Evolutionary conservation across 2,113 vertebrate genomes (phyloP).

Genomic region (Noturus placidus): DNA sequence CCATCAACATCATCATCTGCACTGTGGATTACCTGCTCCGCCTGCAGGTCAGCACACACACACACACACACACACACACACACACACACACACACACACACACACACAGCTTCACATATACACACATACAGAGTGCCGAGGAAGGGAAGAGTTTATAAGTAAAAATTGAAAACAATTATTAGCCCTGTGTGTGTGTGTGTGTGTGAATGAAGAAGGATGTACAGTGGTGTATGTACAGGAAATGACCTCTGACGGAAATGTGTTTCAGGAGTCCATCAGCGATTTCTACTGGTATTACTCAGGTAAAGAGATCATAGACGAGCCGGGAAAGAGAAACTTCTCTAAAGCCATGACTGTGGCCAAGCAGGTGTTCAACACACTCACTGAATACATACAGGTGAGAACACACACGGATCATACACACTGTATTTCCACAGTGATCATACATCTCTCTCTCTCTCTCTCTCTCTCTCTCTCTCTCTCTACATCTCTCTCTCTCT

Average conservation of each 20-base stretch:
- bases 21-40: constrained; percentile 93
- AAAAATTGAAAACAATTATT: neutral
- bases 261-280: constrained; percentile 88
- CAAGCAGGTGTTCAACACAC: constrained; percentile 94
- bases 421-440: neutral
- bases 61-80: neutral
- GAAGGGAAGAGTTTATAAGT: neutral
- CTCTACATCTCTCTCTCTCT: too few species aligned
- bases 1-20: constrained; percentile 94
- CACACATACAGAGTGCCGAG: neutral
- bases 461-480: neutral
- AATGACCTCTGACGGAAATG: neutral
- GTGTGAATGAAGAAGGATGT: neutral
- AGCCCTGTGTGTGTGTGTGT: neutral
- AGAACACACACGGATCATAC: neutral
- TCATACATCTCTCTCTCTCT: neutral
- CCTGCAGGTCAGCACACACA: constrained; percentile 77
- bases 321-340: constrained; percentile 94
- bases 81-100: neutral
- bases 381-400: constrained; percentile 96
- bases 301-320: constrained; percentile 91
- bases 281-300: constrained; percentile 99
- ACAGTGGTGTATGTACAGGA: neutral
- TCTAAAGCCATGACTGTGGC: constrained; percentile 96
- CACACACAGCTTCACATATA: neutral